A percentile compares a stretch with the other conserved stretches of the same genome.
Conservation (phyloP, 2,888 invertebrate species). For the Xiphydria camelus region DNA sequence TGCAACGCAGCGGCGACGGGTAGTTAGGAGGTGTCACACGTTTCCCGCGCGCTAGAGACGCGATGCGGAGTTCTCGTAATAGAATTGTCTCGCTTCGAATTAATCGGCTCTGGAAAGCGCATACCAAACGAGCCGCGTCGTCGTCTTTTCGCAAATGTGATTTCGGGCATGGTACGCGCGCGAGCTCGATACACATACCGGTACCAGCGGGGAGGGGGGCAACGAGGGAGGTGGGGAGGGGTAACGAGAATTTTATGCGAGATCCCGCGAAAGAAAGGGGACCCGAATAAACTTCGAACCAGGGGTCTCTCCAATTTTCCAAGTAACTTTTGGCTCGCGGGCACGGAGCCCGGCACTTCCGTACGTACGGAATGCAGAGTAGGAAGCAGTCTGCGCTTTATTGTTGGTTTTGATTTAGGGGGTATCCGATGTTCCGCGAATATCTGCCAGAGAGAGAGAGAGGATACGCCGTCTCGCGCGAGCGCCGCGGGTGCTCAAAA, state of each 20-base stretch:
- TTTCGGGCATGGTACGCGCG: too few relatives aligned
- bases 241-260: conserved; percentile 25
- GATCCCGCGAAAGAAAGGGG: background rate
- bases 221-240: conserved; percentile 5
- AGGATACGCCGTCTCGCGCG: background rate
- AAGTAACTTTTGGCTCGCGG: background rate
- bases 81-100: background rate
- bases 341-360: background rate
- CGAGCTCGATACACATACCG: too few relatives aligned
- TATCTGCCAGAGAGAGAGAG: background rate
- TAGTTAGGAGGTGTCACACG: background rate
- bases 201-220: conserved; percentile 16
- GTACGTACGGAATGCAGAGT: background rate
- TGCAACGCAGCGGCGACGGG: background rate
- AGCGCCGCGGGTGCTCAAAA: background rate
- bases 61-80: background rate
- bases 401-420: conserved; percentile 24
- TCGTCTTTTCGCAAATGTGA: too few relatives aligned
- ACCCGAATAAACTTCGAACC: background rate
- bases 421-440: conserved; percentile 8
- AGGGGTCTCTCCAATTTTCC: background rate
- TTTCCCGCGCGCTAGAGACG: too few relatives aligned
- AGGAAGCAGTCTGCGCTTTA: conserved; percentile 12
- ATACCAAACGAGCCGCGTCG: background rate
- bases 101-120: background rate